These are phyloP conservation scores for Aphaenogaster rudis DNA, from an alignment of 1,140 invertebrate species.

Conservation along the genomic window DNA sequence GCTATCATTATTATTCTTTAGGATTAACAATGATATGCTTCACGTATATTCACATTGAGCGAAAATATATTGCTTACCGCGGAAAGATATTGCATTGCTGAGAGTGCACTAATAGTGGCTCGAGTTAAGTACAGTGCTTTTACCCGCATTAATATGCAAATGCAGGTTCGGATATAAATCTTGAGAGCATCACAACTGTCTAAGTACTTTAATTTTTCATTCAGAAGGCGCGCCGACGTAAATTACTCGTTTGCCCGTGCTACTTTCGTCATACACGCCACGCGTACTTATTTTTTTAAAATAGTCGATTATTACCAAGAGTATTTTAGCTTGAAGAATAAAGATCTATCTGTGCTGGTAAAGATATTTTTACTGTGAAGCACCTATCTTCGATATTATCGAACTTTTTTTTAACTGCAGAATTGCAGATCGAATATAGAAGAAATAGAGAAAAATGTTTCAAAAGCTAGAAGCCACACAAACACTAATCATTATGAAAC, in stretches of 20 bases:
- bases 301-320: constrained; percentile 10
- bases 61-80: constrained; percentile 35
- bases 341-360: background rate
- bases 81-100: constrained; percentile 57
- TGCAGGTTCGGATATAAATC: constrained; percentile 58
- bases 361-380: background rate
- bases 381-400: background rate
- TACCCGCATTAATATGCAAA: constrained; percentile 59
- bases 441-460: constrained; percentile 50
- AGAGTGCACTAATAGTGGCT: constrained; percentile 57
- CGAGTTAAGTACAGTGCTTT: constrained; percentile 59
- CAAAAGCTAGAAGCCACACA: constrained; percentile 59
- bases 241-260: constrained; percentile 41
- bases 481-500: constrained; percentile 56
- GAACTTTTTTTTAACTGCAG: constrained; percentile 10
- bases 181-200: constrained; percentile 53
- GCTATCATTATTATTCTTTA: background rate
- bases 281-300: constrained; percentile 29
- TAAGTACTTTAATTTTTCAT: constrained; percentile 62
- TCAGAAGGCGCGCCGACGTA: constrained; percentile 40
- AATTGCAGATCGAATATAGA: constrained; percentile 30
- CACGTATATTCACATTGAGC: constrained; percentile 15
- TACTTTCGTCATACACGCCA: constrained; percentile 33
- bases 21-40: constrained; percentile 18
- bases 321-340: background rate